Base-by-base conservation (phyloP, 1,140 invertebrate species). In the Lepidurus apus region DNA sequence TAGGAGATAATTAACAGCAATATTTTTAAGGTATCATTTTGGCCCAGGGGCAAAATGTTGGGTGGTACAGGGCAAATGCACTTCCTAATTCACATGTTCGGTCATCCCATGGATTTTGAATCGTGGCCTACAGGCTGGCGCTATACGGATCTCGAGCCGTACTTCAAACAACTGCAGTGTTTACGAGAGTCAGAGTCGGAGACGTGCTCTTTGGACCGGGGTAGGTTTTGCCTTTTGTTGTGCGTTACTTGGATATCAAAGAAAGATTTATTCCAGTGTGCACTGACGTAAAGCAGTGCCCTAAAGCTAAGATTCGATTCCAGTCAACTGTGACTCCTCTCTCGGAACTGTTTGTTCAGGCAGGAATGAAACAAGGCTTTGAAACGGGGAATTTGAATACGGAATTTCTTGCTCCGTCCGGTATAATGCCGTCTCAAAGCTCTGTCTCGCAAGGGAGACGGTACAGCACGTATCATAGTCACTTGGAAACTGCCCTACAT, bases 11-110 rank as follows among this genome's bases (percentile, higher is more conserved):
- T 26, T 43, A 76, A 79, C 42, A 21, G 43, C n/a, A 74, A 13
- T 77, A 42, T 76, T 77, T 43, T 26, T 81, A 34, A 90, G 87
- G 87, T 85, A 76, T 89, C 90, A 84, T 87, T 87, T 47, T 84
- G 89, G 76, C 91, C 91, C 0, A 85, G 90, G 17, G 91, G 91
- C 10, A 91, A 89, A 84, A 91, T 91, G 6, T 82, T 91, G 9
- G 91, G 91, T 9, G 91, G 91, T 1, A 91, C 89, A n/a, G 89
- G 90, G 1, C 89, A 91, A 81, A 86, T 92, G 1, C 92, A 92
- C 84, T 91, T 89, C 81, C 85, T 91, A 74, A 85, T 91, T 1
- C 91, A 92, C 80, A 90, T 89, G 7, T 88, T 89, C 79, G 91
- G 90, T 0, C 83, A 86, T 34, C 86, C 86, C 0, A 83, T 87